A percentile compares a stretch with the other conserved stretches of the same genome.
phyloP scores from a whole-genome alignment of 2,113 vertebrate genomes.

The Caranx melampygus region DNA sequence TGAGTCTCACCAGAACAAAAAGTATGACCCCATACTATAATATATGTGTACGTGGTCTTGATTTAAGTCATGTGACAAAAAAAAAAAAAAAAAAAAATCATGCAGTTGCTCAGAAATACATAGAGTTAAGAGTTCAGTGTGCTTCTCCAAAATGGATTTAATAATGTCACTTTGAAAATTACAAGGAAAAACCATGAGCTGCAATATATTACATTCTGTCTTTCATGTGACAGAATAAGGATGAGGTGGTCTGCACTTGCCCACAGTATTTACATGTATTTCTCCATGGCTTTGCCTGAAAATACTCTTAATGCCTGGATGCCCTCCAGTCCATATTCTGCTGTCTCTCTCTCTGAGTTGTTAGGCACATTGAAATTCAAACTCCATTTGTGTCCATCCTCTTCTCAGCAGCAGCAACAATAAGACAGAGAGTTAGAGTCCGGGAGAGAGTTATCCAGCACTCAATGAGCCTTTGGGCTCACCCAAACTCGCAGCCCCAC shows the following conservation, averaged over 20 bases:
- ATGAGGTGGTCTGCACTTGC: conserved; percentile 32
- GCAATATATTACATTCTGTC: conserved; percentile 18
- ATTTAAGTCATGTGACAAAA: not conserved
- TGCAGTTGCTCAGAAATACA: no score
- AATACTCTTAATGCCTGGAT: conserved; percentile 85
- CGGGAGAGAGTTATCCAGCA: conserved; percentile 79
- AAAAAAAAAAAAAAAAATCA: not conserved
- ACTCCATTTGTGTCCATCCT: conserved; percentile 76
- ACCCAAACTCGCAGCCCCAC: conserved; percentile 67
- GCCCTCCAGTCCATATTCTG: conserved; percentile 88
- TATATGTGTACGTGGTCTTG: not conserved
- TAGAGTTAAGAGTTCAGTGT: not conserved
- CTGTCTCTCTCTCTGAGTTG: conserved; percentile 73
- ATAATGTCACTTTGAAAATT: conserved; percentile 5
- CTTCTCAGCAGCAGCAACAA: conserved; percentile 75
- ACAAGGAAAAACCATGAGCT: not conserved
- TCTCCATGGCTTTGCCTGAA: conserved; percentile 53
- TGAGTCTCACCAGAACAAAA: not conserved
- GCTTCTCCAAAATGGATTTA: not conserved
- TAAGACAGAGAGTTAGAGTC: conserved; percentile 65
- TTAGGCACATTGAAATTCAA: conserved; percentile 81
- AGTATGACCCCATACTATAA: not conserved
- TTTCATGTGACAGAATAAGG: conserved; percentile 16
- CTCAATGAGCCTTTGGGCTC: conserved; percentile 78
- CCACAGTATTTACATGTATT: conserved; percentile 76